Percentiles rank a stretch among this genome's conserved stretches.
These are phyloP conservation scores for Heliconius himera DNA, from an alignment of 1,140 invertebrate genomes.

Conservation along the genomic window DNA sequence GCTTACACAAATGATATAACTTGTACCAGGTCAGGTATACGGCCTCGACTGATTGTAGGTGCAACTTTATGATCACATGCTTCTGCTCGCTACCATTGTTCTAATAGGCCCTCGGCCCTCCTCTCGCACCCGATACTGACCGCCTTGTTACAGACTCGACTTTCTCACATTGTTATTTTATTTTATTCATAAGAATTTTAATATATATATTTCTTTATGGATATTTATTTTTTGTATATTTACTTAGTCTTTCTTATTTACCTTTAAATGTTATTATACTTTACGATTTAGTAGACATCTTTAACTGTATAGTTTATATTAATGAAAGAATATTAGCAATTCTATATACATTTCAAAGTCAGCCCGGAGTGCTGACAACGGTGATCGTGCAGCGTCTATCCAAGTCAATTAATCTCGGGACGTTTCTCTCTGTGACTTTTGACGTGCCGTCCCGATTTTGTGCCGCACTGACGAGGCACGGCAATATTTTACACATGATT, in stretches of 20 bases:
- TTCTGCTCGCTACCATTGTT: slow-evolving; percentile 73
- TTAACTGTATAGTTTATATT: background rate
- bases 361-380: slow-evolving; percentile 46
- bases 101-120: slow-evolving; percentile 61
- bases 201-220: no score
- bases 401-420: slow-evolving; percentile 70
- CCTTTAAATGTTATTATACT: background rate
- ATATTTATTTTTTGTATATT: background rate
- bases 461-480: slow-evolving; percentile 67
- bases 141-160: slow-evolving; percentile 62
- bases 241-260: background rate
- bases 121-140: slow-evolving; percentile 48
- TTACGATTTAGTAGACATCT: background rate
- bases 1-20: background rate
- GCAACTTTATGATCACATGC: slow-evolving; percentile 72
- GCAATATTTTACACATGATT: slow-evolving; percentile 81
- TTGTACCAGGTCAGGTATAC: slow-evolving; percentile 62
- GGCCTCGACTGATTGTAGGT: slow-evolving; percentile 62
- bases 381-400: slow-evolving; percentile 67
- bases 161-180: background rate
- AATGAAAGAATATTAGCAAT: background rate
- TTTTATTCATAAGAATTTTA: background rate
- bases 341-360: slow-evolving; percentile 39
- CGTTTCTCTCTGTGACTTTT: slow-evolving; percentile 61
- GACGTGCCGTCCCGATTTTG: slow-evolving; percentile 70